Evolutionary conservation across 2,888 invertebrate genomes (phyloP), one percentile per base, ranked within the genome.

Genomic region (Stenodera caucasica): DNA sequence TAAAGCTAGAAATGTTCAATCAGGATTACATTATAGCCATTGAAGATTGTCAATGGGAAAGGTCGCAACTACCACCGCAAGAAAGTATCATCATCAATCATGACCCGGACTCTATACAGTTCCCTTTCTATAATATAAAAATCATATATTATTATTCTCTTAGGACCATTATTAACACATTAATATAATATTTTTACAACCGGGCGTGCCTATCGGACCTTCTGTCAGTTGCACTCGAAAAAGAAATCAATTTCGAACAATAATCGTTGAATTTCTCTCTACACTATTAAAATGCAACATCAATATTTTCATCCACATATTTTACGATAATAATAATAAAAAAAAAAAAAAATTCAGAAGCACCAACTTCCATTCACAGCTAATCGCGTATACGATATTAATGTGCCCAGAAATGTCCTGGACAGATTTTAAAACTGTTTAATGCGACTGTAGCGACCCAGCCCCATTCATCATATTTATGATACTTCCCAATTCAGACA

Each of bases 301-400:
- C 75, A 65, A 75, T 73, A 75, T 71, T 73, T 71, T 61, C 60
- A 63, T 74, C 72, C 71, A 57, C 70, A 71, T 72, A 70, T n/a
- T n/a, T n/a, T n/a, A n/a, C n/a, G 71, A 75, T 75, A 72, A 75
- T 74, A 75, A 73, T 70, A 74, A 15, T 8, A 40, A 7, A 35
- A 14, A 8, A 14, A 37, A 14, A 37, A 1, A 37, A 14, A 15
- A 15, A 32, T 14, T 1, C 5, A 35, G 1, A 35, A 14, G 14
- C 1, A 4, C 11, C n/a, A 45, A 73, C 73, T 74, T 71, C 76
- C 72, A 79, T 79, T 79, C 79, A 78, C 78, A 74, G 76, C 75
- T 80, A 80, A 80, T 80, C 80, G 80, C 78, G 79, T 78, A 80
- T 79, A 76, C 76, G 78, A 80, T 80, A 80, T 80, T 80, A 80